These are phyloP conservation scores for Onthophagus taurus DNA, from an alignment of 1,140 invertebrate genomes.

Conservation along the genomic window DNA sequence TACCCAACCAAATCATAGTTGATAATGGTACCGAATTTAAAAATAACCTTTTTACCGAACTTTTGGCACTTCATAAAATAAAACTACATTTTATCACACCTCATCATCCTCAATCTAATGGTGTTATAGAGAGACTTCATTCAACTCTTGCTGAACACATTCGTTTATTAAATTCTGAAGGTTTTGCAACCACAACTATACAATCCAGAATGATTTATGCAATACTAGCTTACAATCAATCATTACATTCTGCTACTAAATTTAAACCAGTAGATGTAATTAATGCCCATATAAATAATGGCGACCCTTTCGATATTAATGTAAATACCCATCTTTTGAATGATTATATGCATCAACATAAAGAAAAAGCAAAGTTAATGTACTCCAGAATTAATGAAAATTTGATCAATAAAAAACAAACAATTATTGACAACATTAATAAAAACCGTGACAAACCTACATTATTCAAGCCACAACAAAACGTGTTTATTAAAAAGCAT, in stretches of 20 bases:
- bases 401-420: no score
- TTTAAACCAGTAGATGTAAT: no score
- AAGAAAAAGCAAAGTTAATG: no score
- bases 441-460: no score
- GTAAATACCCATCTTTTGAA: no score
- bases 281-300: no score
- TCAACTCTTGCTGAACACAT: slow-evolving; percentile 6
- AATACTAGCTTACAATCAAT: slow-evolving; percentile 8
- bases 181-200: background rate
- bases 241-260: background rate
- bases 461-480: no score
- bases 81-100: slow-evolving; percentile 8
- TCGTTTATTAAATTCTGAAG: background rate
- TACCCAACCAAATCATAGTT: background rate
- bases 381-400: no score
- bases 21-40: slow-evolving; percentile 9
- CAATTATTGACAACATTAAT: no score
- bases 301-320: no score
- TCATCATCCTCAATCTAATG: slow-evolving; percentile 8
- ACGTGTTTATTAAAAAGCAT: no score
- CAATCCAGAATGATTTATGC: background rate
- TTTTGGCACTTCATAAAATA: slow-evolving; percentile 6
- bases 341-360: no score
- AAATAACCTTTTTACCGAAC: slow-evolving; percentile 3
- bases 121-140: slow-evolving; percentile 6